Evolutionary conservation across 2,888 invertebrate species (phyloP), one percentile per base, ranked within the genome.

Genomic region (Gymnosoma rotundatum): DNA sequence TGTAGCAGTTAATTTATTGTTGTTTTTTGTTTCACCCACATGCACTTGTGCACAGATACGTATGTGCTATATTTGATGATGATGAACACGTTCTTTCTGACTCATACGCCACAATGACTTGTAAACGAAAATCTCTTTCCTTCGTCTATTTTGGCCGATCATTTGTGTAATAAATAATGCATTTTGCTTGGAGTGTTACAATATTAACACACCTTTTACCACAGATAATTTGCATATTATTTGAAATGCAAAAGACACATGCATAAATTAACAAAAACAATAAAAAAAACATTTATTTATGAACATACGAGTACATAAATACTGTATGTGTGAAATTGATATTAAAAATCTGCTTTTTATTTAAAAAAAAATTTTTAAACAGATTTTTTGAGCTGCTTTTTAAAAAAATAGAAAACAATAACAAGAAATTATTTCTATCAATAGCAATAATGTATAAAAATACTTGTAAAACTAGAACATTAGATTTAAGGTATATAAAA

Each of bases 221-320:
- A 66, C 52, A 67, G 21, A 74, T 69, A 70, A 81, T 81, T 81
- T 81, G 75, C 81, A 76, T 81, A 70, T 61, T 79, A 67, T 80
- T 67, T 67, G 54, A 74, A 80, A 74, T 74, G 67, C 74, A 66
- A 67, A 54, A 54, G 52, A 54, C 42, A 58, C 48, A 20, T 12
- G 45, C 45, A 67, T 21, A 20, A 42, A 54, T 56, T 48, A n/a
- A 32, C 2, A 32, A 32, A 7, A 32, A 5, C 5, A 32, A 32
- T 4, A 32, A 8, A 63, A 16, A 58, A 63, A 58, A 72, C 36
- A 72, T 73, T 73, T 73, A 66, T 79, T 79, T 66, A 66, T 60
- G 18, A n/a, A 20, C 66, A 18, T 73, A 60, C 50, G 25, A 36
- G 50, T 20, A 18, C n/a, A 48, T n/a, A 48, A n/a, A 48, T 6